Evolutionary conservation across 2,113 vertebrate species (phyloP).

Genomic region (Oxyura jamaicensis): DNA sequence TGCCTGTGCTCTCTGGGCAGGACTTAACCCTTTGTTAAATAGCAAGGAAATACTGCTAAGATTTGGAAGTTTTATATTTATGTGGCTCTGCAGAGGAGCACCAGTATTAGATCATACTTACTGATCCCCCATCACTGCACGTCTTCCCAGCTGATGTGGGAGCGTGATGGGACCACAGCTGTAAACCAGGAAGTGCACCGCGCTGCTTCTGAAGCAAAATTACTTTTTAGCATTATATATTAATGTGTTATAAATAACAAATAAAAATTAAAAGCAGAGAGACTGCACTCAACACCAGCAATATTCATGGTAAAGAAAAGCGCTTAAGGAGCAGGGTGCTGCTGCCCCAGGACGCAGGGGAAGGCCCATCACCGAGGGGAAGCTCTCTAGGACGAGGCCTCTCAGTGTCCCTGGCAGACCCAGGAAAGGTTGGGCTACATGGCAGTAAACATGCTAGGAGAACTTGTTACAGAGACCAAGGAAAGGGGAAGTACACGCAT

Average conservation of each 20-base stretch:
- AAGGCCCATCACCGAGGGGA: accelerated
- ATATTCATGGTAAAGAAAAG: background rate
- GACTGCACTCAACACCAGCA: background rate
- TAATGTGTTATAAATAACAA: background rate
- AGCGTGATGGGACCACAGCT: background rate
- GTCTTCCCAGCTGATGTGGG: background rate
- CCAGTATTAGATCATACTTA: background rate
- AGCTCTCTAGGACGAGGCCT: background rate
- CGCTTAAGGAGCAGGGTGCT: background rate
- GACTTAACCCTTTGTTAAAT: background rate
- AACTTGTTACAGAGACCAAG: background rate
- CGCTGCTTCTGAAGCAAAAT: background rate
- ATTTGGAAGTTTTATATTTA: background rate
- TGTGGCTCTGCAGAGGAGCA: background rate
- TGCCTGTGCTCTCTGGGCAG: background rate
- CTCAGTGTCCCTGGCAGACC: background rate
- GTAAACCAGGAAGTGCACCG: background rate
- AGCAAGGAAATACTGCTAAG: background rate
- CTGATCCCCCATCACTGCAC: background rate
- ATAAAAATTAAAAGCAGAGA: background rate
- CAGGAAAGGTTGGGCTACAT: background rate
- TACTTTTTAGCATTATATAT: background rate
- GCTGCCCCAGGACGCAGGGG: background rate
- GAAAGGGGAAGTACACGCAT: background rate
- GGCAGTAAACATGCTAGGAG: background rate